A percentile compares a stretch with the other conserved stretches of the same genome.
Evolutionary conservation across 2,888 invertebrate species (phyloP).

Genomic region (Ischnus inquisitorius): DNA sequence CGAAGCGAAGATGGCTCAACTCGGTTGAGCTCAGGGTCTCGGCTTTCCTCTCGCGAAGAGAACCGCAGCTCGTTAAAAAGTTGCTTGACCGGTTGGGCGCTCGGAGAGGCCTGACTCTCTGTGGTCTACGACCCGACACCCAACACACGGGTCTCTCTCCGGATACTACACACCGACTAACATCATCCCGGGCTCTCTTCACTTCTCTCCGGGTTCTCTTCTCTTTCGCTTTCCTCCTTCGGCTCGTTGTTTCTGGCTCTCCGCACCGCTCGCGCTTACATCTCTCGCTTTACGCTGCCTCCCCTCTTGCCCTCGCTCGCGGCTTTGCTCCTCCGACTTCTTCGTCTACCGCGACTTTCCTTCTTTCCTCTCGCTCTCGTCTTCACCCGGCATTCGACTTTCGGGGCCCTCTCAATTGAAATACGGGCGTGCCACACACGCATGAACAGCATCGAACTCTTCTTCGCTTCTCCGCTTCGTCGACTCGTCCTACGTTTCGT

Average conservation of each 20-base stretch:
- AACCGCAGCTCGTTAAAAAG: constrained; percentile 84
- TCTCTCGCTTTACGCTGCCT: constrained; percentile 45
- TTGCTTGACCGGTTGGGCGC: constrained; percentile 85
- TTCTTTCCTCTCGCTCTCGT: constrained; percentile 56
- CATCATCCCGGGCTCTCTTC: constrained; percentile 75
- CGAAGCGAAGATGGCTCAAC: constrained; percentile 83
- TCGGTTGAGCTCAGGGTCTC: constrained; percentile 79
- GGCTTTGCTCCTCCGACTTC: constrained; percentile 33
- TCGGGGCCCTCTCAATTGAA: constrained; percentile 81
- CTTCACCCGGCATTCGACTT: constrained; percentile 78
- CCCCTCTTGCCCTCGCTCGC: constrained; percentile 33
- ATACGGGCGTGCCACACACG: constrained; percentile 80
- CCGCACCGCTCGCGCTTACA: constrained; percentile 59
- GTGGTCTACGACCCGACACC: constrained; percentile 85
- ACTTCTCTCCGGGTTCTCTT: constrained; percentile 31
- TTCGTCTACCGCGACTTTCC: constrained; percentile 43
- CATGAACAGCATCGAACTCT: constrained; percentile 74
- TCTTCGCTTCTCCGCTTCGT: constrained; percentile 65
- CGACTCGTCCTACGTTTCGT: constrained; percentile 57
- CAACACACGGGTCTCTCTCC: constrained; percentile 76
- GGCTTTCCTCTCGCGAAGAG: constrained; percentile 77
- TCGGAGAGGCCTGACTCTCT: constrained; percentile 78
- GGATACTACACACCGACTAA: constrained; percentile 77
- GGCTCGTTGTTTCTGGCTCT: constrained; percentile 63
- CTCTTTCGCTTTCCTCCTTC: constrained; percentile 34